Evolutionary conservation across 35 echinoderm and acorn worm species (phyloP), one percentile per base, ranked within the genome.

Genomic region (Amphiura filiformis): DNA sequence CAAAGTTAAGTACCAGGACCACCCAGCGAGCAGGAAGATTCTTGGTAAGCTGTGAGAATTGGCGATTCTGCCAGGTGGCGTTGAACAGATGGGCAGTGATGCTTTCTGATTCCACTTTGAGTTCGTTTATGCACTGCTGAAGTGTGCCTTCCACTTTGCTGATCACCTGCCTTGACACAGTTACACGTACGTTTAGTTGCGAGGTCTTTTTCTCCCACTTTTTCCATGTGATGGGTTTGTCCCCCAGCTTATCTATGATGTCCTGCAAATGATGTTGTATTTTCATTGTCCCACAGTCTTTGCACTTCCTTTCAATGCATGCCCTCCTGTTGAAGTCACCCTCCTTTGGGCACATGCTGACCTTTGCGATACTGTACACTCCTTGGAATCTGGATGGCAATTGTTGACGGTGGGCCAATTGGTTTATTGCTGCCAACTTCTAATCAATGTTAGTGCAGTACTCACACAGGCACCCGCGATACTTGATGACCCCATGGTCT

Each of bases 1-100:
- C 89, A 76, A 86, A 95, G 41, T 95, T 86, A 32, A 76, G 31
- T 12, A 91, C 75, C 40, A 94, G 36, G 23, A 90, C 49, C 14
- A 84, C 61, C 57, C 81, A 90, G 13, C 36, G 41, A 1, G 57
- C 32, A 11, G 87, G 87, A 0, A 76, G 37, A 35, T 76, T 56
- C 32, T 76, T 88, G 0, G 26, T 78, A 0, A 93, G 31, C 0
- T 32, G 65, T 18, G 22, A 37, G 78, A 88, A 89, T 39, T 93
- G 83, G 26, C n/a, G 39, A 37, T 28, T 31, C 36, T 82, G 88
- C 78, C 82, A 94, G 56, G 77, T 75, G 11, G 52, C 44, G 22
- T 80, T 80, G 13, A 31, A 41, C 26, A 86, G 31, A 32, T 90
- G 87, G 56, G 84, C 81, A n/a, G 81, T 36, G 56, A 86, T 26